Evolutionary conservation across 2,797 vertebrate species (phyloP), one percentile per base, ranked within the genome.

Genomic region (Brotula barbata): DNA sequence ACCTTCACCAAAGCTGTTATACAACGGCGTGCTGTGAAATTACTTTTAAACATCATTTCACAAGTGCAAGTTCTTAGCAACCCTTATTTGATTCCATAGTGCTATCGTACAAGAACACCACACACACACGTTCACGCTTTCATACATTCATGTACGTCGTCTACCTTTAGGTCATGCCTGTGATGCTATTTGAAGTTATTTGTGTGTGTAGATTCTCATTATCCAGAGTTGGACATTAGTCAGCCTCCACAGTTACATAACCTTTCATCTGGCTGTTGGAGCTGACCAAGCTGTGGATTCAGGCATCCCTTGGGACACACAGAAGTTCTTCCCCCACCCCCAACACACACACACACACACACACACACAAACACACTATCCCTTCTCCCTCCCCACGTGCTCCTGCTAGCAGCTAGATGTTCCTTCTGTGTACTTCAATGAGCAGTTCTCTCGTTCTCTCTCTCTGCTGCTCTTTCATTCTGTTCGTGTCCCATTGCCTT

Each of bases 271-370:
- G 87, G 86, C 66, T 71, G 78, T 73, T 79, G 72, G 87, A 83
- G 67, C 55, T 50, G 74, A 81, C 83, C 84, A 81, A 89, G 77
- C 70, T 77, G 22, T 81, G 83, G 86, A 90, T 87, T n/a, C 87
- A 89, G 85, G 83, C 81, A 75, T 87, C 85, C 88, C 85, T 82
- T 33, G 87, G 87, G 85, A 88, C 81, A 81, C 67, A 71, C 76
- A 79, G 74, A 83, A 65, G 72, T 70, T 66, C 63, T 75, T 80
- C 81, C 70, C 64, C 59, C 73, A 53, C 49, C 39, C 59, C 44
- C 37, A 28, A 25, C 33, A 43, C 52, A 17, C 47, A 31, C 39
- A 17, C 37, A 17, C 9, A 10, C 36, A 42, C 51, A 39, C 71
- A 20, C 28, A 17, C 59, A 46, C 49, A 4, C 8, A 28, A 4